Percentiles rank a stretch among this genome's conserved stretches.
phyloP scores from a whole-genome alignment of 2,797 vertebrate genomes.

The Kryptopterus vitreolus region DNA sequence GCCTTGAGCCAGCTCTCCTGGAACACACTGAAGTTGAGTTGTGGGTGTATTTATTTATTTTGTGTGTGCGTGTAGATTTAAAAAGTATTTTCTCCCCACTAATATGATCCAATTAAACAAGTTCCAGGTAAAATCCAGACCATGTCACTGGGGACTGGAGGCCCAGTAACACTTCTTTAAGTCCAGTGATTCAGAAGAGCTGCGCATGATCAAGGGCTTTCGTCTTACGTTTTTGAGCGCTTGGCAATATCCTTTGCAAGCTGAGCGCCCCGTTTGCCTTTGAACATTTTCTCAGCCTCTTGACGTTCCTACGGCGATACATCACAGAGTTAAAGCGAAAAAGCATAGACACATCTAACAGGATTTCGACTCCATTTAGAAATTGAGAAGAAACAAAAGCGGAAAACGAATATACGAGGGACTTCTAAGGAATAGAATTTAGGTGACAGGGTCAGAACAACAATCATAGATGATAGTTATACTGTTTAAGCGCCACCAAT shows the following conservation, averaged over 20 bases:
- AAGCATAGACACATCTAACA: constrained; percentile 7
- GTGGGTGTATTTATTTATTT: background rate
- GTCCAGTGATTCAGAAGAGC: constrained; percentile 85
- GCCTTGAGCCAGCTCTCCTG: constrained; percentile 78
- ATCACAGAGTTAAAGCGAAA: constrained; percentile 83
- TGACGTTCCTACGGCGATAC: constrained; percentile 94
- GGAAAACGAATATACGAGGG: background rate
- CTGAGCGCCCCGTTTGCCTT: constrained; percentile 98
- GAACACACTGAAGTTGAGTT: constrained; percentile 74
- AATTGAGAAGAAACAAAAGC: background rate
- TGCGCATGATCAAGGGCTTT: constrained; percentile 73
- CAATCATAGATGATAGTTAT: background rate
- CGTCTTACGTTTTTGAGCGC: constrained; percentile 98
- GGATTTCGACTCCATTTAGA: background rate
- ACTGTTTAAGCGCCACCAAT: too few relatives aligned
- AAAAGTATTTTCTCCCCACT: background rate
- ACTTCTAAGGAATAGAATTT: background rate
- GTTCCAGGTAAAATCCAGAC: background rate
- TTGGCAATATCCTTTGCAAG: constrained; percentile 99
- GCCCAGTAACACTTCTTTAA: constrained; percentile 45
- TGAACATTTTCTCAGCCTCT: constrained; percentile 99
- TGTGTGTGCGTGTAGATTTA: background rate
- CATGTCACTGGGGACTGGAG: background rate
- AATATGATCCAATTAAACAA: constrained; percentile 24
- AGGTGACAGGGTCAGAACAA: background rate